phyloP scores from a whole-genome alignment of 2,113 vertebrate species.

The Pipa parva region DNA sequence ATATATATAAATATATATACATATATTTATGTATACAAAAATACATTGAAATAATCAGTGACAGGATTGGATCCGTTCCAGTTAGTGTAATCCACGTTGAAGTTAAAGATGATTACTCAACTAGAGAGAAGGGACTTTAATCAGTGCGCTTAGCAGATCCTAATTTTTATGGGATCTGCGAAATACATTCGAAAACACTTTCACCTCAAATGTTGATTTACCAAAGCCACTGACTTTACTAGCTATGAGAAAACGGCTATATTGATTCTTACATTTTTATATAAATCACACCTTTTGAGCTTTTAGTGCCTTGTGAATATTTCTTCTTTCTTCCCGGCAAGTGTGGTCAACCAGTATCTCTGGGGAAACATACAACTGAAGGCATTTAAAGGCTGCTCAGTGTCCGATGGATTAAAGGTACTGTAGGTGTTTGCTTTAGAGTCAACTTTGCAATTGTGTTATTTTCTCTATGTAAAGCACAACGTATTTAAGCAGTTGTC shows the following conservation, averaged over 20 bases:
- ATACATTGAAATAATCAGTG: background rate
- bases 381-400: slow-evolving; percentile 21
- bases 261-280: slow-evolving; percentile 19
- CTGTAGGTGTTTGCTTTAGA: background rate
- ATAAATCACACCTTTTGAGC: slow-evolving; percentile 28
- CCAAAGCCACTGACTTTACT: slow-evolving; percentile 33
- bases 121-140: background rate
- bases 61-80: background rate
- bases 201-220: slow-evolving; percentile 27
- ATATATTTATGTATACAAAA: background rate
- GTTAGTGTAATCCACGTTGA: background rate
- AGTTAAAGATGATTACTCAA: background rate
- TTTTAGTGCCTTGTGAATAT: slow-evolving; percentile 17
- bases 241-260: slow-evolving; percentile 12
- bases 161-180: slow-evolving; percentile 25
- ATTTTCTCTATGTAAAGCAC: background rate
- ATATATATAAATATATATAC: too few species aligned
- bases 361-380: slow-evolving; percentile 5
- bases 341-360: slow-evolving; percentile 24
- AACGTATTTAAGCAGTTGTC: slow-evolving; percentile 8
- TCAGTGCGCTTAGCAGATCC: slow-evolving; percentile 15
- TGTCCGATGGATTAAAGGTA: background rate
- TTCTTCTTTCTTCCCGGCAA: slow-evolving; percentile 16
- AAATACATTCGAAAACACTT: slow-evolving; percentile 20
- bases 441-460: slow-evolving; percentile 26